phyloP scores from a whole-genome alignment of 2,113 vertebrate species.

The Urocolius indicus region DNA sequence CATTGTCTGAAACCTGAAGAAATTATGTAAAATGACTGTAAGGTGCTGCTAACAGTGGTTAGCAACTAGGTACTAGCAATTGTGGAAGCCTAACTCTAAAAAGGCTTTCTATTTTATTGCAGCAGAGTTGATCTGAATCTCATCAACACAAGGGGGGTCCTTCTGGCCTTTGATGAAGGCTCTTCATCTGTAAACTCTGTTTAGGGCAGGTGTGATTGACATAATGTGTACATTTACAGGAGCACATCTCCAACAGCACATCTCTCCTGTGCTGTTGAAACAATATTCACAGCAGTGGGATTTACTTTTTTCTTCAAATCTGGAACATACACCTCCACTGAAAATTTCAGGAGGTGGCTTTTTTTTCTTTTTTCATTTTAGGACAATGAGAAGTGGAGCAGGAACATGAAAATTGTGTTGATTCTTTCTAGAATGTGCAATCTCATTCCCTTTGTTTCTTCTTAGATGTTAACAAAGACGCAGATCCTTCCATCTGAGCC shows the following conservation, averaged over 20 bases:
- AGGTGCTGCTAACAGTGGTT: background rate
- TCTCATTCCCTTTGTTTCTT: conserved; percentile 19
- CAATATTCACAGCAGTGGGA: background rate
- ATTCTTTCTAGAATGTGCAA: conserved; percentile 13
- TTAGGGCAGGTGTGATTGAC: background rate
- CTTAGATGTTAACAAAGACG: background rate
- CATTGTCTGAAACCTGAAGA: background rate
- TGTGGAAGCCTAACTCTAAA: background rate
- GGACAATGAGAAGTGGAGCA: background rate
- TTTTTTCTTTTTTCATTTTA: conserved; percentile 22
- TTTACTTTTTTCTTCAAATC: background rate
- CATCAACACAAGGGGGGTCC: background rate
- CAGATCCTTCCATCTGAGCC: conserved; percentile 3
- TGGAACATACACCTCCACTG: background rate
- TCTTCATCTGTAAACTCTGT: background rate
- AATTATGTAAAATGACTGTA: background rate
- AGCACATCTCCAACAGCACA: background rate
- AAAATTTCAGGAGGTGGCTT: background rate
- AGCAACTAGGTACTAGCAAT: background rate
- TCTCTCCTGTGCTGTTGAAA: background rate
- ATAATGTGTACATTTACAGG: background rate
- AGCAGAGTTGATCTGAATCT: background rate
- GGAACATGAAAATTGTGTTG: background rate
- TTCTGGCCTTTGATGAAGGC: background rate
- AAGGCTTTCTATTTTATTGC: background rate